A percentile compares a stretch with the other conserved stretches of the same genome.
phyloP scores from a whole-genome alignment of 2,888 invertebrate genomes.

The Dryocosmus kuriphilus region DNA sequence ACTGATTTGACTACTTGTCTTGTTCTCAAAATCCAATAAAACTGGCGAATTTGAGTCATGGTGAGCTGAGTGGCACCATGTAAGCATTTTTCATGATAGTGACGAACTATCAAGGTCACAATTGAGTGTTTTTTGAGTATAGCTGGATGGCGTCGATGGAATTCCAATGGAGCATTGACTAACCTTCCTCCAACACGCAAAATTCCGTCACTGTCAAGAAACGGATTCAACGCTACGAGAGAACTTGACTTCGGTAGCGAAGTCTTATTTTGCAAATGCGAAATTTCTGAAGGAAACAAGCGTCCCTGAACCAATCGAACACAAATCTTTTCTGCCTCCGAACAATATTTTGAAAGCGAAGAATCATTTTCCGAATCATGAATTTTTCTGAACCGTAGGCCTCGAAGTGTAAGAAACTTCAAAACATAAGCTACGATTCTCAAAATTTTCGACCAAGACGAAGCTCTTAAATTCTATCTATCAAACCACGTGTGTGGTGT shows the following conservation, averaged over 20 bases:
- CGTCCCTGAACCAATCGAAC: neutral
- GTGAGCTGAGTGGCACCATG: constrained; percentile 38
- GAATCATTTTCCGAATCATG: neutral
- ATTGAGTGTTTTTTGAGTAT: neutral
- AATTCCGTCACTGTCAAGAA: constrained; percentile 1
- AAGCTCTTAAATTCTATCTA: neutral
- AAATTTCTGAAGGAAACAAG: constrained; percentile 5
- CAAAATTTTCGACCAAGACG: neutral
- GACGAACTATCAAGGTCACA: neutral
- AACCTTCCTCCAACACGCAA: constrained; percentile 24
- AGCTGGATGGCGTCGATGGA: neutral
- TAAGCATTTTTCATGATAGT: constrained; percentile 18
- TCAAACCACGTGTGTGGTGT: neutral
- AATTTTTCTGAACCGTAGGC: neutral
- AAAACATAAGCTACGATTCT: constrained; percentile 1
- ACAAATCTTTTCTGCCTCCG: neutral
- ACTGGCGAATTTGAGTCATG: constrained; percentile 8
- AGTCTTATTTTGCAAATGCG: neutral
- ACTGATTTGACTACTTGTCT: constrained; percentile 32
- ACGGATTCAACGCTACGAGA: constrained; percentile 7
- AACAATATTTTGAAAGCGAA: neutral
- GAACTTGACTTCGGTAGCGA: neutral
- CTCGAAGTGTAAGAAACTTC: neutral
- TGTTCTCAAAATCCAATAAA: constrained; percentile 32
- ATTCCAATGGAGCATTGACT: neutral